Base-by-base conservation (phyloP, 2,888 invertebrate genomes). In the Cataglyphis cursor region DNA sequence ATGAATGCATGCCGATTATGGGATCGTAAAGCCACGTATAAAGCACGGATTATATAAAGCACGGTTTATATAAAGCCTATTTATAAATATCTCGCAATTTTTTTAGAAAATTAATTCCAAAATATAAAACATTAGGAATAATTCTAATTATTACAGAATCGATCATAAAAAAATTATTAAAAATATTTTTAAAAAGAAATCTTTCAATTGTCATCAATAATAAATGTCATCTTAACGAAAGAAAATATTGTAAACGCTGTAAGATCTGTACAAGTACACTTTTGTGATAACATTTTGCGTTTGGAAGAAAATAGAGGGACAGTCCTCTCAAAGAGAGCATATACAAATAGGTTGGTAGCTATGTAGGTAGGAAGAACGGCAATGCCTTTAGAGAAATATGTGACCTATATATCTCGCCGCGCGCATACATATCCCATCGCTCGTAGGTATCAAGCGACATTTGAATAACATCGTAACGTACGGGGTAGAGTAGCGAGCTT, bases 401-500 rank as follows among this genome's bases (percentile, higher is more conserved):
- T 59, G 78, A 72, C 78, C 78, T 80, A 80, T 61, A 80, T 80
- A 80, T 80, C 44, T 31, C 78, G 18, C n/a, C 72, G 59, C n/a
- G 51, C 57, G 59, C 44, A 41, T 70, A 78, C 18, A 31, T 57
- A 57, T 41, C 72, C 57, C 57, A 57, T 80, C 48, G 78, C 72
- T 80, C 72, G 44, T 78, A 72, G 72, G 72, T 80, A 48, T 54
- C 72, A 61, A 78, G 78, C 59, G 78, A 80, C 59, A 80, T 80
- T 80, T 80, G 78, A 80, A 80, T 80, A 80, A 80, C 59, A 80
- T 80, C 72, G 78, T 72, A 80, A 80, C 59, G 78, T 35, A 18
- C 18, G 35, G 57, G 59, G 35, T 61, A 35, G 72, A 70, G 59
- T 18, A 59, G 78, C 78, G 28, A 54, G 44, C 28, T 65, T 66